A percentile compares a stretch with the other conserved stretches of the same genome.
Conservation (phyloP, 2,888 invertebrate genomes). For the Oscheius myriophilus region DNA sequence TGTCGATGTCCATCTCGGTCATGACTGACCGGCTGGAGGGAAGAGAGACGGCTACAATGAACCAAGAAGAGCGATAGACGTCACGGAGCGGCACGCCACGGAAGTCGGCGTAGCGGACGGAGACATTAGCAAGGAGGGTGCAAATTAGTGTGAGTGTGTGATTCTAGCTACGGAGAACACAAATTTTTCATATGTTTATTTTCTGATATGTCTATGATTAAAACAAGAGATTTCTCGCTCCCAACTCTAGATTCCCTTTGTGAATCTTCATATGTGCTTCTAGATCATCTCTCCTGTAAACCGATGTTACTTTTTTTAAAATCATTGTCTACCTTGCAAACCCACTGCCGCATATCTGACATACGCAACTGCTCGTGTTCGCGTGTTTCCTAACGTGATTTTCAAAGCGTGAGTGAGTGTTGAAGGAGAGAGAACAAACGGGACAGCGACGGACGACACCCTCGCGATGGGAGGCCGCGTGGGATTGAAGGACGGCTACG, state of each 20-base stretch:
- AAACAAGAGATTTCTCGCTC: not conserved
- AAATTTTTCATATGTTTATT: too few relatives aligned
- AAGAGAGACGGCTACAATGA: too few relatives aligned
- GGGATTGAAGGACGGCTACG: conserved; percentile 25
- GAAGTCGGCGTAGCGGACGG: too few relatives aligned
- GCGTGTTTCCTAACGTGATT: conserved; percentile 28
- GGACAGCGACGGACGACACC: conserved; percentile 21
- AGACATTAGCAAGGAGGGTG: too few relatives aligned
- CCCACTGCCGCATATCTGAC: conserved; percentile 30
- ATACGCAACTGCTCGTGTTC: conserved; percentile 27
- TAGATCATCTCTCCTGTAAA: conserved; percentile 25
- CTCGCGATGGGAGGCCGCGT: conserved; percentile 17
- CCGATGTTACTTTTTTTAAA: not conserved
- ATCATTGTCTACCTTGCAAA: conserved; percentile 18
- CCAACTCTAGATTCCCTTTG: conserved; percentile 29
- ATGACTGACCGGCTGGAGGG: too few relatives aligned
- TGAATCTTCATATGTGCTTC: conserved; percentile 30
- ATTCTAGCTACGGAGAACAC: too few relatives aligned
- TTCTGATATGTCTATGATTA: too few relatives aligned
- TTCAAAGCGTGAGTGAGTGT: conserved; percentile 27
- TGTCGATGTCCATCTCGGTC: conserved; percentile 34
- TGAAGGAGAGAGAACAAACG: conserved; percentile 32
- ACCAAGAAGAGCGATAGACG: too few relatives aligned
- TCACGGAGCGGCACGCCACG: too few relatives aligned
- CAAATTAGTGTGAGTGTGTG: too few relatives aligned